Percentiles rank a stretch among this genome's conserved stretches.
These are phyloP conservation scores for Thecocarcelia acutangulata DNA, from an alignment of 2,888 invertebrate genomes.

Conservation along the genomic window DNA sequence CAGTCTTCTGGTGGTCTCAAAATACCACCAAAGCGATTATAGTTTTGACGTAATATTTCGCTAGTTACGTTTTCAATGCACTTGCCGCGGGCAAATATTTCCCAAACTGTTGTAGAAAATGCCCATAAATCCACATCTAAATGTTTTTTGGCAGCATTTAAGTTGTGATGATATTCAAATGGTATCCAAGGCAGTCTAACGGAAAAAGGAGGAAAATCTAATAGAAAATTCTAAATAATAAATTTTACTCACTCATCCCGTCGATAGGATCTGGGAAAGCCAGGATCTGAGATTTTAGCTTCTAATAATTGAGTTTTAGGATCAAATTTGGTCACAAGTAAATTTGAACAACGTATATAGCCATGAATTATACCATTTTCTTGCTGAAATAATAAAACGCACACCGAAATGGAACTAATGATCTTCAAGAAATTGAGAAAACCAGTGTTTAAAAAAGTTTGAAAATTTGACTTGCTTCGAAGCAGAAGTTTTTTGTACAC, in stretches of 20 bases:
- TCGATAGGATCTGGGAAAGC: constrained; percentile 85
- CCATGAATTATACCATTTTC: constrained; percentile 93
- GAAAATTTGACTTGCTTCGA: too few species aligned
- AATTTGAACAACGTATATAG: constrained; percentile 90
- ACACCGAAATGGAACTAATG: too few species aligned
- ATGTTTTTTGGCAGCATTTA: constrained; percentile 85
- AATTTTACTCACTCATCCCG: constrained; percentile 84
- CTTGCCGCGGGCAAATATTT: constrained; percentile 92
- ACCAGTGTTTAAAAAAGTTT: too few species aligned
- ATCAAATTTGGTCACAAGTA: constrained; percentile 89
- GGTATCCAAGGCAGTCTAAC: constrained; percentile 94
- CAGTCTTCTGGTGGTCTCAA: constrained; percentile 87
- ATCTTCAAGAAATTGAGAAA: too few species aligned
- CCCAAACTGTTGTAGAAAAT: constrained; percentile 95
- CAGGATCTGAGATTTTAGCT: constrained; percentile 92
- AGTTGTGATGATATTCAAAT: constrained; percentile 88
- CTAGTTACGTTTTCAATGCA: constrained; percentile 79
- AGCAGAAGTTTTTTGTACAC: too few species aligned
- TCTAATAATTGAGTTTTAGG: constrained; percentile 85
- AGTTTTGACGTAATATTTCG: constrained; percentile 73
- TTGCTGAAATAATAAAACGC: constrained; percentile 82
- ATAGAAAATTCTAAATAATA: not conserved
- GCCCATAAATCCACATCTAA: constrained; percentile 94
- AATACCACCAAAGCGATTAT: constrained; percentile 82
- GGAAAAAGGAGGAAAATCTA: constrained; percentile 9